Evolutionary conservation across 2,797 vertebrate genomes (phyloP), one percentile per base, ranked within the genome.

Genomic region (Trachurus trachurus): DNA sequence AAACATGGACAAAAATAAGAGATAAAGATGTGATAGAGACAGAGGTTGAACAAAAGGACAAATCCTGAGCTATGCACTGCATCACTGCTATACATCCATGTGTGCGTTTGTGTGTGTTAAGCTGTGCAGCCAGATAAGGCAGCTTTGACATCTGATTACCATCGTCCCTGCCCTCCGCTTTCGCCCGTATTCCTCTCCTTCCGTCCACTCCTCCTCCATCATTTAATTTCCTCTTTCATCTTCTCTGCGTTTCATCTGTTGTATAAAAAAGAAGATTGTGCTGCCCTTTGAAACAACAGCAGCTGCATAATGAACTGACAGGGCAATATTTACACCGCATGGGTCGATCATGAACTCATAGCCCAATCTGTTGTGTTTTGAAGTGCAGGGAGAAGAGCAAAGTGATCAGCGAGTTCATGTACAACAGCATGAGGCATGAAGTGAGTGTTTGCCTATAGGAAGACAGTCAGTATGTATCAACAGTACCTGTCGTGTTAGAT

Each of bases 291-390:
- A 78, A 84, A 87, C 59, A 72, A 75, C 78, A 77, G 40, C 22
- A 31, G 62, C 66, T 64, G 74, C 58, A 78, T 81, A 87, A 89
- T 86, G 68, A 87, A 85, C 75, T 61, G 73, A 81, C 59, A 52
- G 19, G 58, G 54, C 72, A 66, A 57, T 65, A 58, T 81, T 71
- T 67, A 57, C 63, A 44, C 49, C 61, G 77, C 59, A 58, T 29
- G 40, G 50, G 52, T 80, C 37, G 10, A 71, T 71, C 13, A 2
- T 65, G 60, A 82, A 67, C 64, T 50, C 64, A 45, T 11, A 0
- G 26, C 40, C n/a, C 50, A 34, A 10, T 71, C 64, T 19, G 78
- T 62, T 4, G 0, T 57, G 47, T 66, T 64, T 68, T 74, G 34
- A 61, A 83, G 68, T 31, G 10, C 1, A 2, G 37, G 42, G 40